Percentiles rank a stretch among this genome's conserved stretches.
Conservation (phyloP, 2,113 vertebrate genomes). For the Leucoraja erinaceus region DNA sequence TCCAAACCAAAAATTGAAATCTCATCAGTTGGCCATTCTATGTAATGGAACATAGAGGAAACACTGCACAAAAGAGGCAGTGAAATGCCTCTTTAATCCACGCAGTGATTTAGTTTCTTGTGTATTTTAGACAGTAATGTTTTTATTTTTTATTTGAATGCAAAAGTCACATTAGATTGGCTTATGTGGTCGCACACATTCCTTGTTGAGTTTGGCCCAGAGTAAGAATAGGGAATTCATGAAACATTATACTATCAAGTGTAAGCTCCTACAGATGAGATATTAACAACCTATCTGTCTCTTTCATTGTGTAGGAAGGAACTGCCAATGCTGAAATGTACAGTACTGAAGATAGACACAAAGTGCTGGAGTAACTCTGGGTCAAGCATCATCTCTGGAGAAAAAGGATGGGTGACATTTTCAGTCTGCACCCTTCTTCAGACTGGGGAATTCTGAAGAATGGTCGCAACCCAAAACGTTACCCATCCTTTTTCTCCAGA, state of each 20-base stretch:
- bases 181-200: not conserved
- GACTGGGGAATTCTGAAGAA: no score
- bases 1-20: not conserved
- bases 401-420: no score
- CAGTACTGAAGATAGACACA: no score
- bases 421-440: no score
- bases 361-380: no score
- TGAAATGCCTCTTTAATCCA: constrained; percentile 6
- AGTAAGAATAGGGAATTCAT: not conserved
- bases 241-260: not conserved
- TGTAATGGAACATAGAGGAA: not conserved
- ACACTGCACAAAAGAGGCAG: not conserved
- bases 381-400: no score
- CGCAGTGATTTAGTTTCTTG: not conserved
- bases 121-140: not conserved
- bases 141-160: not conserved
- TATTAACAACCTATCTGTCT: not conserved
- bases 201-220: not conserved
- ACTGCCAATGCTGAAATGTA: no score
- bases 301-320: no score
- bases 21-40: not conserved
- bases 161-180: not conserved
- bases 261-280: not conserved
- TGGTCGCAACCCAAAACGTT: no score
- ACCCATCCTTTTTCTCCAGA: no score